phyloP scores from a whole-genome alignment of 1,140 invertebrate species.

The Dinoponera quadriceps region DNA sequence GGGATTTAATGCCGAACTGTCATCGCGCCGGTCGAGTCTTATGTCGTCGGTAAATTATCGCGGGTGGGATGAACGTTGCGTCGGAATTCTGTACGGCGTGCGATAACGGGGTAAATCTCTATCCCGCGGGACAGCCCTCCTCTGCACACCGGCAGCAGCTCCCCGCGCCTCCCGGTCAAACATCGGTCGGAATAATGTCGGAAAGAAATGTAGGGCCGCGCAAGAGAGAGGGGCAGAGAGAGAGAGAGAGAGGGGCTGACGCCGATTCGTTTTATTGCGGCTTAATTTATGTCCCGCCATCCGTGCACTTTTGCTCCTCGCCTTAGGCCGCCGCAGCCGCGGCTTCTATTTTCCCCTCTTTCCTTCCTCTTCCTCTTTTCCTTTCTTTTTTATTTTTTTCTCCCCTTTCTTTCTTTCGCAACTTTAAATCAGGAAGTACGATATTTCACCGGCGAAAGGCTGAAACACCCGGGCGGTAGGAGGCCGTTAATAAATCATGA shows the following conservation, averaged over 20 bases:
- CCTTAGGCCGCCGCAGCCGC: slow-evolving; percentile 28
- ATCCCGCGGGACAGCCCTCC: neutral
- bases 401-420: neutral
- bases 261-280: slow-evolving; percentile 62
- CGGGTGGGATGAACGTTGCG: slow-evolving; percentile 42
- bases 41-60: slow-evolving; percentile 53
- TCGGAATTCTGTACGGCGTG: slow-evolving; percentile 40
- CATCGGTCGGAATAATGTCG: slow-evolving; percentile 47
- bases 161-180: slow-evolving; percentile 27
- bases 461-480: slow-evolving; percentile 43
- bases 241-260: neutral
- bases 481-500: slow-evolving; percentile 67
- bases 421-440: slow-evolving; percentile 63
- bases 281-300: slow-evolving; percentile 64
- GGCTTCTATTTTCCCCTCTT: no score
- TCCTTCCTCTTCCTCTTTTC: neutral
- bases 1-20: slow-evolving; percentile 38
- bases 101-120: slow-evolving; percentile 34
- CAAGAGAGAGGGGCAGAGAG: no score
- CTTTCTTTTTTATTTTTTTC: neutral
- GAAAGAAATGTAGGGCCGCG: slow-evolving; percentile 34
- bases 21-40: slow-evolving; percentile 33
- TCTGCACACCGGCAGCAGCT: neutral
- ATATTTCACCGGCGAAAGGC: slow-evolving; percentile 64
- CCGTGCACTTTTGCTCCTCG: slow-evolving; percentile 35